Percentiles rank a stretch among this genome's conserved stretches.
Evolutionary conservation across 1,140 invertebrate genomes (phyloP).

Genomic region (Trypoxylus dichotomus): DNA sequence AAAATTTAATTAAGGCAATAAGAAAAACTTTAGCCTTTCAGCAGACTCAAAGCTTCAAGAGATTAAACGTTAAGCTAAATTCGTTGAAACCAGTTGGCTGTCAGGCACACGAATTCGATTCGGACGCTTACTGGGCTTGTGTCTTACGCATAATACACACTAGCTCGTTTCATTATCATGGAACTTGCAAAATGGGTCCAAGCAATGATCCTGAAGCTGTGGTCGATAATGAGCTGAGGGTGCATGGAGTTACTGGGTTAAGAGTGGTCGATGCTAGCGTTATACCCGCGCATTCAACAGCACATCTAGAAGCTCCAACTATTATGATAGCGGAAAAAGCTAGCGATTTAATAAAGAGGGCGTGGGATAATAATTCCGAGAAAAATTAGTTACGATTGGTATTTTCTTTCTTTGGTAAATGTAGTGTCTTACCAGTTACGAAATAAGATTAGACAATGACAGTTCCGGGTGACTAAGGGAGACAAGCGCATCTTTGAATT

Average conservation of each 20-base stretch:
- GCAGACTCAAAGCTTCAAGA: slow-evolving; percentile 36
- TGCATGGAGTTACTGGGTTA: slow-evolving; percentile 66
- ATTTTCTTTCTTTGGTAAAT: too few species aligned
- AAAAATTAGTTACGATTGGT: too few species aligned
- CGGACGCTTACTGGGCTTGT: slow-evolving; percentile 45
- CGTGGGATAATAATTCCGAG: too few species aligned
- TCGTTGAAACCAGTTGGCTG: slow-evolving; percentile 36
- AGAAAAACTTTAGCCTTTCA: not conserved
- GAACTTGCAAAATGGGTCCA: slow-evolving; percentile 76
- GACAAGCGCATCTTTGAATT: too few species aligned
- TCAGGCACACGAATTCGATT: slow-evolving; percentile 36
- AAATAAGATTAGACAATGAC: too few species aligned
- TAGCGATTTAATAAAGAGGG: slow-evolving; percentile 72
- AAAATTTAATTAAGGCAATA: slow-evolving; percentile 7
- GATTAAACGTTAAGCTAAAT: slow-evolving; percentile 36
- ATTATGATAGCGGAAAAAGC: slow-evolving; percentile 86
- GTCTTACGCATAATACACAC: slow-evolving; percentile 64
- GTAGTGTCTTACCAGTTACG: too few species aligned
- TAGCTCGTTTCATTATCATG: slow-evolving; percentile 63
- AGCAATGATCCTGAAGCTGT: slow-evolving; percentile 64
- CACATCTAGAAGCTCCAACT: slow-evolving; percentile 71
- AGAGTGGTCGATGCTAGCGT: slow-evolving; percentile 75
- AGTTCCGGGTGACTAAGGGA: too few species aligned
- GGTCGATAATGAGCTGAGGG: slow-evolving; percentile 69
- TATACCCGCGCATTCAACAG: slow-evolving; percentile 69